A percentile compares a stretch with the other conserved stretches of the same genome.
Conservation (phyloP, 1,140 invertebrate species). For the Trichogramma pretiosum region DNA sequence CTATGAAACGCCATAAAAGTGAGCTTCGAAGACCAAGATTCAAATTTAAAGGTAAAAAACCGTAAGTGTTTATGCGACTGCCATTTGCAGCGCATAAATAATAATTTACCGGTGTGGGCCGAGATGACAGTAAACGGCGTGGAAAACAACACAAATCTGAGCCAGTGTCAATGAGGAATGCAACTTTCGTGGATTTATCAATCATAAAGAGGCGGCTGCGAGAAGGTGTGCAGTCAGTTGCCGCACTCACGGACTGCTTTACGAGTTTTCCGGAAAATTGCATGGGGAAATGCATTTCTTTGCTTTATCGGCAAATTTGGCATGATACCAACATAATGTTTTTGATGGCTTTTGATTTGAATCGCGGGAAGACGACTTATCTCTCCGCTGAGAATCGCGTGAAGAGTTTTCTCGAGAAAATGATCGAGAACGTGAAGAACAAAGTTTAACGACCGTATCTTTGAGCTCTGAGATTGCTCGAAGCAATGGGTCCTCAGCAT, state of each 20-base stretch:
- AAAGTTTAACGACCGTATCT: too few relatives aligned
- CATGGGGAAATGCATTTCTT: too few relatives aligned
- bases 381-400: too few relatives aligned
- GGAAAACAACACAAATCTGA: too few relatives aligned
- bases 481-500: too few relatives aligned
- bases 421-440: too few relatives aligned
- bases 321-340: not conserved
- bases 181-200: not conserved
- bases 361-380: too few relatives aligned
- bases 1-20: slow-evolving; percentile 18
- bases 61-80: slow-evolving; percentile 22
- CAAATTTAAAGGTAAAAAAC: slow-evolving; percentile 11
- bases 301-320: not conserved
- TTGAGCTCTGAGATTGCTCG: too few relatives aligned
- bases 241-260: not conserved
- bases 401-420: too few relatives aligned
- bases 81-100: slow-evolving; percentile 22
- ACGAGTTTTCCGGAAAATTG: not conserved
- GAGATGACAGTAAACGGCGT: not conserved
- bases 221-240: not conserved
- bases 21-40: slow-evolving; percentile 19
- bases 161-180: slow-evolving; percentile 13
- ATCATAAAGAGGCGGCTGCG: not conserved
- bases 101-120: not conserved
- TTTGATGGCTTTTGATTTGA: too few relatives aligned